Percentiles rank a stretch among this genome's conserved stretches.
These are phyloP conservation scores for Spondyliosoma cantharus DNA, from an alignment of 2,797 vertebrate species.

Conservation along the genomic window DNA sequence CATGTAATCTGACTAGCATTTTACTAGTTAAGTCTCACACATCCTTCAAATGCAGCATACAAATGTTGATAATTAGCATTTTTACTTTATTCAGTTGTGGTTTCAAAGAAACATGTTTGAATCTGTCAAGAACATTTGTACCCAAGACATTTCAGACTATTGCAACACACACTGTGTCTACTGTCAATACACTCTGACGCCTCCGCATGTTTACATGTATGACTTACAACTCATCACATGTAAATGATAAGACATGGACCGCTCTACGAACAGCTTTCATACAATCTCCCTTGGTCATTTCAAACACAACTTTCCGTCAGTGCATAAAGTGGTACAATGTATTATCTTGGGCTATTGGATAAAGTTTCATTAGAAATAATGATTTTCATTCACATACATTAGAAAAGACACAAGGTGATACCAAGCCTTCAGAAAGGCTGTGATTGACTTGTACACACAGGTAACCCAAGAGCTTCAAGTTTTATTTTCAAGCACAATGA, in stretches of 20 bases:
- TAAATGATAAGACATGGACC: conserved; percentile 16
- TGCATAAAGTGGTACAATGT: conserved; percentile 30
- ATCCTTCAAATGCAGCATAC: not conserved
- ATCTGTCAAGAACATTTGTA: conserved; percentile 16
- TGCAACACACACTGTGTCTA: not conserved
- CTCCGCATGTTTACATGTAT: conserved; percentile 10
- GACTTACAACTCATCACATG: conserved; percentile 9
- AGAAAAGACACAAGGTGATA: conserved; percentile 64
- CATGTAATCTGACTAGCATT: too few species aligned
- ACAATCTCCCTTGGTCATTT: conserved; percentile 16
- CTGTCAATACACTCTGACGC: conserved; percentile 1
- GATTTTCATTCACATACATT: conserved; percentile 37
- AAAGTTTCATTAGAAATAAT: conserved; percentile 66
- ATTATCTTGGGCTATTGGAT: conserved; percentile 59
- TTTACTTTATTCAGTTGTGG: conserved; percentile 56
- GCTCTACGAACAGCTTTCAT: conserved; percentile 6
- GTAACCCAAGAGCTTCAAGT: conserved; percentile 53
- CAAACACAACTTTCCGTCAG: conserved; percentile 30
- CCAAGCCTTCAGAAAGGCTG: conserved; percentile 61
- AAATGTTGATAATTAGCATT: conserved; percentile 30
- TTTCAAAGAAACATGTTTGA: conserved; percentile 35
- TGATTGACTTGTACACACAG: conserved; percentile 43
- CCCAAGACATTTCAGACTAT: conserved; percentile 14
- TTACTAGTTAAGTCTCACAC: too few species aligned
- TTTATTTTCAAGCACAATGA: conserved; percentile 52